A percentile compares a stretch with the other conserved stretches of the same genome.
Conservation (phyloP, 2,113 vertebrate species). For the Syngnathus typhle region DNA sequence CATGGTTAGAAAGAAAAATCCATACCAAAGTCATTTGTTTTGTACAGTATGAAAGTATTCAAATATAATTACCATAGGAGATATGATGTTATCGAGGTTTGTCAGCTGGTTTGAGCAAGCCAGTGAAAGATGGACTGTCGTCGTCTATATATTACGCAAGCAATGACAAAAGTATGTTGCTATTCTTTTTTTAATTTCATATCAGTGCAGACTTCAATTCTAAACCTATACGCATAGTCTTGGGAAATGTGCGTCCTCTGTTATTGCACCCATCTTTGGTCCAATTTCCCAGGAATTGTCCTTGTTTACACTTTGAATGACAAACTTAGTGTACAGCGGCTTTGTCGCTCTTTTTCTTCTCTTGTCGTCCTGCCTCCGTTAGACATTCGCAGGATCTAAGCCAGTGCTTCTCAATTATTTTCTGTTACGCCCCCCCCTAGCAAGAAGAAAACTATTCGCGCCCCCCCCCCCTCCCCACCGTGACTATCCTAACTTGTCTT, state of each 20-base stretch:
- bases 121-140: conserved; percentile 2
- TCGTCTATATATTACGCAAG: not conserved
- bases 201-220: not conserved
- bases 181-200: not conserved
- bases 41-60: conserved; percentile 36
- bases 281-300: not conserved
- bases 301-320: not conserved
- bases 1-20: conserved; percentile 7
- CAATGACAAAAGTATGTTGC: not conserved
- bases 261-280: not conserved
- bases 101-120: conserved; percentile 7
- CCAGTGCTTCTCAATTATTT: too few species aligned
- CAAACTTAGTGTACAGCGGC: not conserved
- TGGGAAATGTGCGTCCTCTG: not conserved
- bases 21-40: conserved; percentile 6
- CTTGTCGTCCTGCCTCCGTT: not conserved
- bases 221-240: not conserved
- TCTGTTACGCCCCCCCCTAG: too few species aligned
- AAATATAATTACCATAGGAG: conserved; percentile 35
- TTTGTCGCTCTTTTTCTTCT: not conserved
- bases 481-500: too few species aligned
- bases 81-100: conserved; percentile 13
- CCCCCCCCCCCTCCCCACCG: too few species aligned
- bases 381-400: not conserved
- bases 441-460: too few species aligned